Conservation (phyloP, 2,797 vertebrate genomes). For the Sebastes diaconus region DNA sequence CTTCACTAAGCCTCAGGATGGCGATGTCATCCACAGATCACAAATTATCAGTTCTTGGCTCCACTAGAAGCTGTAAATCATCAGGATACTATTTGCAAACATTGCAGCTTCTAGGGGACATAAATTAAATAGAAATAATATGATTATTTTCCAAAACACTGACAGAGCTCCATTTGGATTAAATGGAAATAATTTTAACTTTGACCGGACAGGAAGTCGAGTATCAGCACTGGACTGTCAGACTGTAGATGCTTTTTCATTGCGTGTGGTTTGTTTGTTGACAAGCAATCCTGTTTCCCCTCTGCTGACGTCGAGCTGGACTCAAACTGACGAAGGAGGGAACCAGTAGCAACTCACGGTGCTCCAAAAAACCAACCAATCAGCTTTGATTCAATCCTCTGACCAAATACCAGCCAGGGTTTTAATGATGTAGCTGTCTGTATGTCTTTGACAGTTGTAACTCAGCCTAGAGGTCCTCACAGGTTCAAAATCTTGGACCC, state of each 20-base stretch:
- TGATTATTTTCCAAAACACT: neutral
- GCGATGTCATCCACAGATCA: no score
- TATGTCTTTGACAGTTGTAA: neutral
- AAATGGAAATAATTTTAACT: neutral
- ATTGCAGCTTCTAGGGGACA: neutral
- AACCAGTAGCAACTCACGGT: slow-evolving; percentile 49
- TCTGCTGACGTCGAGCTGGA: slow-evolving; percentile 44
- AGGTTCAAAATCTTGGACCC: neutral
- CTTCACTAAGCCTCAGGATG: neutral
- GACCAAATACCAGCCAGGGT: slow-evolving; percentile 34
- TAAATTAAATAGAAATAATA: neutral
- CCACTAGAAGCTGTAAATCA: neutral
- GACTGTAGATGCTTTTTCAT: neutral
- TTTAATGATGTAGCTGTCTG: slow-evolving; percentile 36
- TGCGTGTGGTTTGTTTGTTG: neutral
- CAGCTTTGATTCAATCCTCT: slow-evolving; percentile 7
- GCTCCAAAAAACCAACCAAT: slow-evolving; percentile 20
- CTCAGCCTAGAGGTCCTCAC: slow-evolving; percentile 11
- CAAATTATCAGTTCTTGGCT: neutral
- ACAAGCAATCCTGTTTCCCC: slow-evolving; percentile 35
- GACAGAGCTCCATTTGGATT: neutral
- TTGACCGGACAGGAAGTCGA: neutral
- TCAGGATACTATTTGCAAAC: neutral
- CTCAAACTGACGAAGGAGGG: slow-evolving; percentile 26
- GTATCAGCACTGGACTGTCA: slow-evolving; percentile 22